Evolutionary conservation across 1,140 invertebrate genomes (phyloP), one percentile per base, ranked within the genome.

Genomic region (Battus philenor): DNA sequence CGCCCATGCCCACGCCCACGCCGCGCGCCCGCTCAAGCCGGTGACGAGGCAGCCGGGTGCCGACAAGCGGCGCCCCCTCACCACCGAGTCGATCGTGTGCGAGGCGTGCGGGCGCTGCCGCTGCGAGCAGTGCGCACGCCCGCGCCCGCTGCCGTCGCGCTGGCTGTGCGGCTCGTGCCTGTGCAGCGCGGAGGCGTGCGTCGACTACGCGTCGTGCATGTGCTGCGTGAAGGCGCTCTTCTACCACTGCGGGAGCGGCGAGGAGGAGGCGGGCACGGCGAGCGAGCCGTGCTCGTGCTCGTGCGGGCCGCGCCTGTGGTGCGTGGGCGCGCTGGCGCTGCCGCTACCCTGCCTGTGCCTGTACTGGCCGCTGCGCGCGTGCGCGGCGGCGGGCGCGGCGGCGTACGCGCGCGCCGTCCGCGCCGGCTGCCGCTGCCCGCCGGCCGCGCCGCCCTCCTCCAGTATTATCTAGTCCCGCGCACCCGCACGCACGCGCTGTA

Each of bases 161-260:
- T 98, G 96, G 96, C 88, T 97, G 50, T 96, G 95, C 87, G 90
- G 93, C 81, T 91, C 91, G 76, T 96, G 93, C 81, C 90, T 94
- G 61, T 93, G 95, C 85, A 96, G 94, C 61, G 93, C 94, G 32
- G 93, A 96, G 74, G 91, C 93, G 46, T 89, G 91, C 54, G 90
- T 98, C 50, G 95, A 97, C 85, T 94, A 95, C 75, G 92, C 92
- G 36, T 94, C 94, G 47, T 98, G 96, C 76, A 89, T 98, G 84
- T 98, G 96, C 87, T 97, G 95, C 81, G 95, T 96, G 55, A 96
- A 97, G 76, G 95, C 92, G 27, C 74, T 96, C 17, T 96, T 97
- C 80, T 98, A 98, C 84, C 96, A 98, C 76, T 97, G 95, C 83
- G 91, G 91, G 49, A 91, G 93, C 67, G 90, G 90, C 62, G 89